These are phyloP conservation scores for Battus philenor DNA, from an alignment of 1,140 invertebrate genomes.

Conservation along the genomic window DNA sequence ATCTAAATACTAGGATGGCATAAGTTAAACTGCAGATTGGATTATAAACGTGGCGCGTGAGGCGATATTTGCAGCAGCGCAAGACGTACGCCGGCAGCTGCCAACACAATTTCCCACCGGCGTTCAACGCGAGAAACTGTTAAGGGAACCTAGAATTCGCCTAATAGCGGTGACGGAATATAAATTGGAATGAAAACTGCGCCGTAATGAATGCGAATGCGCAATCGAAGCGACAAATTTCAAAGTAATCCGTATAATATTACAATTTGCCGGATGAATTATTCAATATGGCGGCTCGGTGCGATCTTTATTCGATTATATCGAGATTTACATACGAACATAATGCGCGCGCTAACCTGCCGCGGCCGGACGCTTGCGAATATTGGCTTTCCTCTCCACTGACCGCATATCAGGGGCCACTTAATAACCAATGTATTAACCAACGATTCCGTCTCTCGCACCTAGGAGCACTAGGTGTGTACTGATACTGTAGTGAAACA, in stretches of 20 bases:
- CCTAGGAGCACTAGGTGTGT: no score
- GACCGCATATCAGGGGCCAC: no score
- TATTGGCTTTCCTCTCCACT: slow-evolving; percentile 1
- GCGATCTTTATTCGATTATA: slow-evolving; percentile 57
- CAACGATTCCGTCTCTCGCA: no score
- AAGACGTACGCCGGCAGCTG: no score
- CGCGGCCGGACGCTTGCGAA: slow-evolving; percentile 11
- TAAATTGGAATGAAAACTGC: slow-evolving; percentile 22
- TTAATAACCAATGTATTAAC: no score
- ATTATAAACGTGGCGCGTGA: no score
- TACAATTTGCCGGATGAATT: slow-evolving; percentile 66
- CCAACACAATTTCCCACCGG: background rate
- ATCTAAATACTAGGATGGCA: no score
- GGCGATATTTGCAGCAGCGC: no score
- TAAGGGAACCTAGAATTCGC: background rate
- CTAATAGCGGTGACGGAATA: slow-evolving; percentile 3
- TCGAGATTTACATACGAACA: slow-evolving; percentile 41
- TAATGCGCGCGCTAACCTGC: slow-evolving; percentile 34
- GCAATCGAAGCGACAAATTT: slow-evolving; percentile 41
- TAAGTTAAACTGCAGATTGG: no score
- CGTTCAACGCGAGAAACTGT: background rate
- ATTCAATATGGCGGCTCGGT: slow-evolving; percentile 48
- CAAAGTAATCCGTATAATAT: slow-evolving; percentile 62
- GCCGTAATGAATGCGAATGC: slow-evolving; percentile 30
- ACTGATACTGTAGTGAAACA: no score